Base-by-base conservation (phyloP, 2,797 vertebrate genomes). In the Pangasius sanitwongsei region DNA sequence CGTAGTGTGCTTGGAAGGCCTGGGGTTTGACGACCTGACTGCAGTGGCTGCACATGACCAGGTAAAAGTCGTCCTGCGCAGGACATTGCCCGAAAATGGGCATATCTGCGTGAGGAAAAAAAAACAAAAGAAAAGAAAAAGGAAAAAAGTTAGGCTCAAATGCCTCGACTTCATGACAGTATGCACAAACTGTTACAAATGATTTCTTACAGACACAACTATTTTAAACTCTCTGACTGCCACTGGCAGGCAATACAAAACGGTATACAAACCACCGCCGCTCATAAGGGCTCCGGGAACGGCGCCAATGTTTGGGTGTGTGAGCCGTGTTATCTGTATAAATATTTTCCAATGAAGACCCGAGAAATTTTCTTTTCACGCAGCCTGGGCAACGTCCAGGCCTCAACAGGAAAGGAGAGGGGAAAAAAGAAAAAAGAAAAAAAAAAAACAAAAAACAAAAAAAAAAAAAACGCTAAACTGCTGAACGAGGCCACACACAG, bases 1-100 rank as follows among this genome's bases (percentile, higher is more conserved):
- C 99, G 88, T 98, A 99, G 96, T 99, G 99, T 96, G 98, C 98
- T 96, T 99, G 98, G 97, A 99, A 99, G 96, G 99, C 98, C 97
- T 99, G 99, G 92, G 99, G 99, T 96, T 99, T 99, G 94, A 99
- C 97, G 94, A 99, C 98, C 96, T 99, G 98, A 96, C 97, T 96
- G 95, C 99, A 99, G 95, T 99, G 97, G 94, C 96, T 99, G 97
- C 99, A 99, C 97, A 99, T 98, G 96, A 99, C 99, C 97, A 99
- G 97, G 97, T 98, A 99, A 97, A 99, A 99, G 95, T 99, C 98
- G 93, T 99, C 99, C 92, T 99, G 98, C 92, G 98, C 98, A 83
- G 99, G 99, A 96, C 97, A 99, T 95, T 99, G 98, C 96, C 99
- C 99, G 96, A 99, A 99, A 97, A 99, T 98, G 94, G 98, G 97